phyloP scores from a whole-genome alignment of 1,140 invertebrate species.

The Hyphantria cunea region DNA sequence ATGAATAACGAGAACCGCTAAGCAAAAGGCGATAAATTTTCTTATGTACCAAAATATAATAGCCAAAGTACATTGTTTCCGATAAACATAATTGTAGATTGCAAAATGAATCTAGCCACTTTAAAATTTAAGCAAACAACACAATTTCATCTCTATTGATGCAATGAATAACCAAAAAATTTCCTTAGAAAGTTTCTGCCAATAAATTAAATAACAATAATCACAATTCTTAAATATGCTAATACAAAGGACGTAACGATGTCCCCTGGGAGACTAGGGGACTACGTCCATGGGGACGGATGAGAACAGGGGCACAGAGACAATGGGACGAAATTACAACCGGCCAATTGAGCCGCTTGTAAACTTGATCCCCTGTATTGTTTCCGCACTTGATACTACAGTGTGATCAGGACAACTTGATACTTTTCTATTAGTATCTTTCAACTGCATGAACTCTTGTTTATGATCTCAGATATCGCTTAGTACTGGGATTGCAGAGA shows the following conservation, averaged over 20 bases:
- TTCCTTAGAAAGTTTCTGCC: constrained; percentile 15
- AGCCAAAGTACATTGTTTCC: no score
- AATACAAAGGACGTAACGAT: constrained; percentile 55
- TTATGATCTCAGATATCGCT: no score
- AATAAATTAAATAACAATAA: constrained; percentile 47
- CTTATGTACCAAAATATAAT: no score
- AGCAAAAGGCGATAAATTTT: no score
- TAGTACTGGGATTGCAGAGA: no score
- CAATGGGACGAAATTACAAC: constrained; percentile 74
- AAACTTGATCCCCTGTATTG: constrained; percentile 73
- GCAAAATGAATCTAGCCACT: no score
- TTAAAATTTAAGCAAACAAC: no score
- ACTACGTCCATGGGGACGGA: constrained; percentile 32
- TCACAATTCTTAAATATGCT: constrained; percentile 48
- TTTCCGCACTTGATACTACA: constrained; percentile 62
- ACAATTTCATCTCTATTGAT: no score
- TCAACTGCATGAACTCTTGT: no score
- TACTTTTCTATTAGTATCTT: constrained; percentile 35
- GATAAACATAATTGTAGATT: no score
- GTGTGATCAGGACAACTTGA: constrained; percentile 44
- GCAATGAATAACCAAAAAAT: background rate
- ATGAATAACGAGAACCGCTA: no score
- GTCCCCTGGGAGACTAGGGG: constrained; percentile 41
- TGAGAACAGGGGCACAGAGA: constrained; percentile 53
- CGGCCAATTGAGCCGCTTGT: constrained; percentile 72